Base-by-base conservation (phyloP, 2,113 vertebrate species). In the Bos javanicus region DNA sequence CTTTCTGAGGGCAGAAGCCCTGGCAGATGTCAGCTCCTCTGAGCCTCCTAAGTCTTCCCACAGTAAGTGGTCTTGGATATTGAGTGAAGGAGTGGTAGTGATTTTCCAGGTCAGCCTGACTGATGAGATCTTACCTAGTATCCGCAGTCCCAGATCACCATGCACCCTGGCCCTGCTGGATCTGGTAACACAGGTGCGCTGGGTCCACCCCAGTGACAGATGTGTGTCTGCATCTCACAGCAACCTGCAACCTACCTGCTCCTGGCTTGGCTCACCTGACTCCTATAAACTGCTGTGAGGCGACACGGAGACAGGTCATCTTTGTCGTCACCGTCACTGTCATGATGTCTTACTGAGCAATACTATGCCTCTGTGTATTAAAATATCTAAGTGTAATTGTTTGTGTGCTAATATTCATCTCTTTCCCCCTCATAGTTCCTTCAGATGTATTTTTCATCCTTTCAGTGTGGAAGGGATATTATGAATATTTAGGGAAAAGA, bases 401-500 rank as follows among this genome's bases (percentile, higher is more conserved):
- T 5, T 2, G 36, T 21, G 6, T 26, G 88, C 80, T 97, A 13
- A 88, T 80, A 7, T 85, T 0, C 52, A 87, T 97, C 26, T 33
- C 28, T 91, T 80, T 30, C 0, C 8, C 56, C 46, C 67, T 71
- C 98, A 67, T 98, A 99, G 99, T 99, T 99, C 99, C 99, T 46
- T 99, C 99, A 30, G 99, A 99, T 81, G 99, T 99, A 39, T 99
- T 99, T 98, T 99, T 99, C 96, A 95, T 99, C 92, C 99, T 99
- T 98, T 99, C 99, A 3, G 99, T 99, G 86, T 99, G 99, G 99
- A 99, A 99, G 43, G 99, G 99, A 1, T 99, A 99, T 98, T 99
- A 99, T 16, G 99, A 99, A 96, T 99, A 99, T 97, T 98, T 99
- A n/a, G 99, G 99, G 60, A 99, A 99, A 97, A 99, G 7, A 89